Percentiles rank a stretch among this genome's conserved stretches.
Evolutionary conservation across 2,113 vertebrate species (phyloP).

Genomic region (Dasypus novemcinctus): DNA sequence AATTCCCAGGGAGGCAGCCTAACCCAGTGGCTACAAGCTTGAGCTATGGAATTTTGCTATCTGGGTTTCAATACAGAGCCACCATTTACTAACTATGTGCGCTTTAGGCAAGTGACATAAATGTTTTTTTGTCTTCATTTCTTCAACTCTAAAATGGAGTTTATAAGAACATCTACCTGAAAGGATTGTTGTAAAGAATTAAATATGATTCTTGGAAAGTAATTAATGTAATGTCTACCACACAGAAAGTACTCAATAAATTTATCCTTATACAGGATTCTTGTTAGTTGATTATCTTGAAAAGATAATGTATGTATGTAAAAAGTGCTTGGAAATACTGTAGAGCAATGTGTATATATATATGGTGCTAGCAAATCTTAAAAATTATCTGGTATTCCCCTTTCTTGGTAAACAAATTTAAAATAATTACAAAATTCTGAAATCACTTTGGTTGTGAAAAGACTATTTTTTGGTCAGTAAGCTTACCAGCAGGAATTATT

Average conservation of each 20-base stretch:
- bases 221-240: not conserved
- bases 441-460: not conserved
- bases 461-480: not conserved
- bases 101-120: not conserved
- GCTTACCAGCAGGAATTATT: constrained; percentile 13
- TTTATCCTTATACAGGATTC: not conserved
- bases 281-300: not conserved
- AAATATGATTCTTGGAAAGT: constrained; percentile 1
- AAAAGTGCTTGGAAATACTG: not conserved
- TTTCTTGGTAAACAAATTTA: constrained; percentile 21
- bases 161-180: not conserved
- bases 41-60: not conserved
- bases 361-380: not conserved
- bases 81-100: not conserved
- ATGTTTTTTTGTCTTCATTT: not conserved
- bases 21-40: not conserved
- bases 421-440: constrained; percentile 18
- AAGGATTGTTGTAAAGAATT: not conserved
- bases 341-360: not conserved
- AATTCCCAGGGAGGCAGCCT: not conserved
- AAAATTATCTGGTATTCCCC: not conserved
- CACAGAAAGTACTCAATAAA: not conserved
- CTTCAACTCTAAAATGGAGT: not conserved
- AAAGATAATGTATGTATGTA: not conserved
- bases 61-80: not conserved